A percentile compares a stretch with the other conserved stretches of the same genome.
These are phyloP conservation scores for Siderastrea siderea DNA, from an alignment of 92 coral and sea anemone species.

Conservation along the genomic window DNA sequence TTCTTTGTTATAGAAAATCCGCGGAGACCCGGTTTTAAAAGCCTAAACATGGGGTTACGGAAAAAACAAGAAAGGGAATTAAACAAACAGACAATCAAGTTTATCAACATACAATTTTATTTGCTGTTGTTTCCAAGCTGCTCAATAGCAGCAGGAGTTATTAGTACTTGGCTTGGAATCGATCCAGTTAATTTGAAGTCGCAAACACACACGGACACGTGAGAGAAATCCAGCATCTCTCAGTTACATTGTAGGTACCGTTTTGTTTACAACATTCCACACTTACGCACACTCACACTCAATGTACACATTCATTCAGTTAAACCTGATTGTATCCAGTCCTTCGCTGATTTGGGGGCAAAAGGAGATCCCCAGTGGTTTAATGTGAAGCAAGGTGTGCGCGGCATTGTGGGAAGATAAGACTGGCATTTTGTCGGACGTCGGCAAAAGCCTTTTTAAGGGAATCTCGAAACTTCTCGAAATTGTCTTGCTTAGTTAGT, in stretches of 20 bases:
- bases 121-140: not conserved
- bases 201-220: not conserved
- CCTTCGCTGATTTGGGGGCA: not conserved
- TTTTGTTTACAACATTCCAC: not conserved
- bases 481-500: too few relatives aligned
- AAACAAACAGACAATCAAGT: too few relatives aligned
- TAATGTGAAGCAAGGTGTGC: not conserved
- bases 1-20: too few relatives aligned
- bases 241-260: not conserved
- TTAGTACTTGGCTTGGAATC: not conserved
- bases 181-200: not conserved
- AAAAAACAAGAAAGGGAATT: too few relatives aligned
- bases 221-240: slow-evolving; percentile 32
- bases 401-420: too few relatives aligned
- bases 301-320: not conserved
- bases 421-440: too few relatives aligned
- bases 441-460: too few relatives aligned
- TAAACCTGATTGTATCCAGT: not conserved
- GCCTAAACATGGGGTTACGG: too few relatives aligned
- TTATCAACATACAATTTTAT: not conserved
- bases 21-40: too few relatives aligned
- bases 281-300: not conserved
- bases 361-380: not conserved
- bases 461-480: too few relatives aligned
- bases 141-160: not conserved